A percentile compares a stretch with the other conserved stretches of the same genome.
Evolutionary conservation across 92 coral and sea anemone species (phyloP).

Genomic region (Blastomussa wellsi): DNA sequence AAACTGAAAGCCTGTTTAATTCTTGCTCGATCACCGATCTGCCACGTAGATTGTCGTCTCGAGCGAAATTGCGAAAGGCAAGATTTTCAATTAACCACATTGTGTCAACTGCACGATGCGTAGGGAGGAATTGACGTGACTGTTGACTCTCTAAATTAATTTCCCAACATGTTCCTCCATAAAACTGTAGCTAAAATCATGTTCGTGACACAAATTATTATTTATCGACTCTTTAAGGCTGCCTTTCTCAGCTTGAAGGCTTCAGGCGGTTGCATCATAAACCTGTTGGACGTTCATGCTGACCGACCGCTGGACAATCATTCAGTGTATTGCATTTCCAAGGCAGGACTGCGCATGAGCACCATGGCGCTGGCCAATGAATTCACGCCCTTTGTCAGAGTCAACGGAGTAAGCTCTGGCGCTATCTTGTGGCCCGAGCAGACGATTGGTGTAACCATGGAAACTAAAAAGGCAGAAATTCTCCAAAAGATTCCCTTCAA

Average conservation of each 20-base stretch:
- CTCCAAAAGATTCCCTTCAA: conserved; percentile 62
- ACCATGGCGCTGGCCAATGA: conserved; percentile 73
- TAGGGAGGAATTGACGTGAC: too few relatives aligned
- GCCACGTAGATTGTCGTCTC: neutral
- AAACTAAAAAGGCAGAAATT: conserved; percentile 14
- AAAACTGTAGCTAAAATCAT: neutral
- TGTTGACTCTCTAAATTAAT: too few relatives aligned
- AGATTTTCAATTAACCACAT: too few relatives aligned
- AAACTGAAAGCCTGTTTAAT: neutral
- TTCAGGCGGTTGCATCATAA: conserved; percentile 63
- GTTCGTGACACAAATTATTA: neutral
- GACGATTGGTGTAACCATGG: neutral
- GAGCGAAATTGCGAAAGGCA: too few relatives aligned
- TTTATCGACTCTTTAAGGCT: conserved; percentile 45
- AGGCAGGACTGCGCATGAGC: conserved; percentile 80
- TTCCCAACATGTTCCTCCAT: too few relatives aligned
- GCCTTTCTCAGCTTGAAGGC: conserved; percentile 64
- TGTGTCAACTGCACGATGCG: too few relatives aligned
- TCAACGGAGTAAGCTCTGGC: conserved; percentile 76
- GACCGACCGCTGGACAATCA: conserved; percentile 55
- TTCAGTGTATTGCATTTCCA: conserved; percentile 74
- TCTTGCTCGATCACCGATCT: neutral
- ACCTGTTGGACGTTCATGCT: conserved; percentile 71
- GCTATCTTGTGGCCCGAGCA: conserved; percentile 62
- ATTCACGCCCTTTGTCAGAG: conserved; percentile 73